Evolutionary conservation across 2,113 vertebrate genomes (phyloP), one percentile per base, ranked within the genome.

Genomic region (Nycticorax nycticorax): DNA sequence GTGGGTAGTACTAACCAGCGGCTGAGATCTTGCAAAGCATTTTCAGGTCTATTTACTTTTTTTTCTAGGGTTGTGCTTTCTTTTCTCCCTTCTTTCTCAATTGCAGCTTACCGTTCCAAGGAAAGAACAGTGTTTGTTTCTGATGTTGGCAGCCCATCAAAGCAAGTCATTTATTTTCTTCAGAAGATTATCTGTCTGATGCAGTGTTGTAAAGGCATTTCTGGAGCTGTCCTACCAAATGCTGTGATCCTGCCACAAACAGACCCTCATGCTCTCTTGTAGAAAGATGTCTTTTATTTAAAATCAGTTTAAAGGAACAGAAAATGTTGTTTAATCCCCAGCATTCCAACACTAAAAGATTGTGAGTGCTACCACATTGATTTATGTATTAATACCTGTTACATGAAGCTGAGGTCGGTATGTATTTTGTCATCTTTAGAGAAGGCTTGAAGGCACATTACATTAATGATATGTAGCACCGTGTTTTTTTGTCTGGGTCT

Each of bases 61-160:
- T n/a, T n/a, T 93, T 28, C 19, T 88, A 52, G 8, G n/a, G 10
- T 48, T 85, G 8, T 1, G 1, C 32, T 88, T 93, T 73, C 13
- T 66, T 86, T 80, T 76, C 23, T 84, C 18, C 20, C 14, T 3
- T 59, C 10, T 55, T 64, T 76, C 85, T 68, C 53, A 28, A 8
- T 23, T 33, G 19, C 75, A 82, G 28, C 10, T 76, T 39, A 56
- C 35, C 0, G 0, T 47, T 93, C 57, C 56, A 62, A 76, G 57
- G 37, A 27, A 68, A 39, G 62, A 93, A 35, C 12, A 6, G 5
- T 14, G 8, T 56, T 45, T 84, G 18, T 69, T 92, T 64, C 67
- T 87, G 55, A 60, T 74, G 26, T 23, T 93, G 81, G 67, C 75
- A 89, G 57, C 78, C 77, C 48, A 39, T 92, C 92, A 95, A 93